Evolutionary conservation across 2,888 invertebrate genomes (phyloP).

Genomic region (Aleiodes testaceus): DNA sequence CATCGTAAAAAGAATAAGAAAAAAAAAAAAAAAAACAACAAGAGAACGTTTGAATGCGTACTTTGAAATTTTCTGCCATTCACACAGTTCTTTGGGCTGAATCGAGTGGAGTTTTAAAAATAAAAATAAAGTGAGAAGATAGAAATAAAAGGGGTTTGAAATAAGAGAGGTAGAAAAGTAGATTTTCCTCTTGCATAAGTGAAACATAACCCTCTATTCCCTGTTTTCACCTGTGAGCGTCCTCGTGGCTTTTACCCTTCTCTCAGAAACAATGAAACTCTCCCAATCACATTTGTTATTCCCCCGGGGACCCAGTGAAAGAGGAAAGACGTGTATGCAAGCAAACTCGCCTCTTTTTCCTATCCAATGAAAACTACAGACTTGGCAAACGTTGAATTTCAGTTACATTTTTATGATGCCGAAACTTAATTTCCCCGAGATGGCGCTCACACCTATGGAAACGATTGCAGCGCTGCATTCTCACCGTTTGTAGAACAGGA

Average conservation of each 20-base stretch:
- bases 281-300: constrained; percentile 68
- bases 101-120: constrained; percentile 13
- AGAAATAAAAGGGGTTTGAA: neutral
- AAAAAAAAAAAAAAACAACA: too few relatives aligned
- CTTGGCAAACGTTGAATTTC: constrained; percentile 56
- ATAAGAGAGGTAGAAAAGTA: constrained; percentile 1
- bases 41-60: constrained; percentile 20
- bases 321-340: constrained; percentile 48
- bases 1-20: constrained; percentile 1
- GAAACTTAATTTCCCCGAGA: constrained; percentile 58
- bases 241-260: constrained; percentile 52
- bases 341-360: constrained; percentile 35
- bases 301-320: constrained; percentile 46
- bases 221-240: constrained; percentile 66
- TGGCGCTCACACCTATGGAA: neutral
- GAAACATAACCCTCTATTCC: constrained; percentile 69
- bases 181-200: constrained; percentile 61
- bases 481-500: constrained; percentile 24
- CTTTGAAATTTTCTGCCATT: constrained; percentile 11
- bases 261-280: constrained; percentile 64
- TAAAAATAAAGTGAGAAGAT: neutral
- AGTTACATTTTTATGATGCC: constrained; percentile 65
- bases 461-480: constrained; percentile 27
- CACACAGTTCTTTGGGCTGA: constrained; percentile 24
- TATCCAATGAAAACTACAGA: constrained; percentile 51